Evolutionary conservation across 2,113 vertebrate species (phyloP).

Genomic region (Cyprinus carpio): DNA sequence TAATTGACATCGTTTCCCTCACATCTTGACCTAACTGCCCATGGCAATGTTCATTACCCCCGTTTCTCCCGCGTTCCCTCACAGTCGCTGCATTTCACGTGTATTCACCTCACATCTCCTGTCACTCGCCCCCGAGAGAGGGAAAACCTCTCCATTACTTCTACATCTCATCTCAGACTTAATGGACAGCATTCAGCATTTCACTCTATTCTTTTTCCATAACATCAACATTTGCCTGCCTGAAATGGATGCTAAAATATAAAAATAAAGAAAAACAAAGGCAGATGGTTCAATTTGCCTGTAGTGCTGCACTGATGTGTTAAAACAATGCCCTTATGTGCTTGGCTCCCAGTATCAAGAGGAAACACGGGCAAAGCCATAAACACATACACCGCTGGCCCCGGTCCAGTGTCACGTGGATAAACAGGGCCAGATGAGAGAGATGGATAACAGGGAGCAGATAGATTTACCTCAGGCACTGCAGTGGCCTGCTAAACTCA

Average conservation of each 20-base stretch:
- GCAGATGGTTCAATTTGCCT: constrained; percentile 49
- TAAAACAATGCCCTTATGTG: constrained; percentile 46
- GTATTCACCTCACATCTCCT: constrained; percentile 60
- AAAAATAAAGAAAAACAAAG: constrained; percentile 29
- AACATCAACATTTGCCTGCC: constrained; percentile 59
- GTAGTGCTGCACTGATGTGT: constrained; percentile 43
- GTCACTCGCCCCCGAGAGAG: constrained; percentile 24
- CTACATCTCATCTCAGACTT: constrained; percentile 66
- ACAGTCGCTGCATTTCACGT: constrained; percentile 3
- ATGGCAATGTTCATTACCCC: constrained; percentile 65
- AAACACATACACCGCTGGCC: constrained; percentile 33
- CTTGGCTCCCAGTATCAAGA: constrained; percentile 29
- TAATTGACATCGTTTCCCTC: constrained; percentile 79
- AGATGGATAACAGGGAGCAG: constrained; percentile 65
- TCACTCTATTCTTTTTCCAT: constrained; percentile 59
- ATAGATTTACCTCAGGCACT: constrained; percentile 56
- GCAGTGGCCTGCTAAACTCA: constrained; percentile 63
- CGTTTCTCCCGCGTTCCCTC: constrained; percentile 9
- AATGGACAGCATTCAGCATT: constrained; percentile 71
- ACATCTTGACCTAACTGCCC: constrained; percentile 80
- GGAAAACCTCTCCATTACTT: constrained; percentile 64
- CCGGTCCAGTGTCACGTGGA: constrained; percentile 21
- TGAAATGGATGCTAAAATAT: constrained; percentile 32
- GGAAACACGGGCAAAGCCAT: constrained; percentile 23
- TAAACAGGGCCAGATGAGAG: constrained; percentile 50